These are phyloP conservation scores for Falco columbarius DNA, from an alignment of 2,797 vertebrate genomes.

Conservation along the genomic window DNA sequence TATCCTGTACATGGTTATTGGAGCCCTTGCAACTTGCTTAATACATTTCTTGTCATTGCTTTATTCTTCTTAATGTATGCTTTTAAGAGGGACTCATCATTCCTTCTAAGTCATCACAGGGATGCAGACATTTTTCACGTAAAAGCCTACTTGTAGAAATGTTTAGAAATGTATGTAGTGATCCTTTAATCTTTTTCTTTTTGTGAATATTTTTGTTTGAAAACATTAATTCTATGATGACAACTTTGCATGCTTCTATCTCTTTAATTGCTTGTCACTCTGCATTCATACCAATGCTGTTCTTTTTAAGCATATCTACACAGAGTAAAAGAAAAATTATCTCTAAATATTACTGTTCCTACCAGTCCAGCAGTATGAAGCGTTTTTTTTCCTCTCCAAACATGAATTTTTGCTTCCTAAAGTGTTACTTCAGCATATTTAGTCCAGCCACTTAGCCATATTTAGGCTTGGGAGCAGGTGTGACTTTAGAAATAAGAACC, in stretches of 20 bases:
- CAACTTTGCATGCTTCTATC: background rate
- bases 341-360: background rate
- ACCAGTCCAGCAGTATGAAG: background rate
- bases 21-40: background rate
- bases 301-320: background rate
- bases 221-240: background rate
- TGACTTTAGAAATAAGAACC: background rate
- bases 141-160: background rate
- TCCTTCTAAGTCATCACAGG: background rate
- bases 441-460: background rate
- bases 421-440: background rate
- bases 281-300: background rate
- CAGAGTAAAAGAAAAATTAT: background rate
- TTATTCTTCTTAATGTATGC: background rate
- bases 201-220: background rate
- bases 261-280: background rate
- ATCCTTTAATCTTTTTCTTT: background rate
- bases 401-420: background rate
- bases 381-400: background rate
- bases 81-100: background rate
- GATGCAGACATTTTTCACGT: background rate
- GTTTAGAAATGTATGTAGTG: background rate
- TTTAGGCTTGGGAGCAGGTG: background rate
- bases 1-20: background rate
- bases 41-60: background rate